Evolutionary conservation across 2,797 vertebrate species (phyloP).

Genomic region (Diplodus puntazzo): DNA sequence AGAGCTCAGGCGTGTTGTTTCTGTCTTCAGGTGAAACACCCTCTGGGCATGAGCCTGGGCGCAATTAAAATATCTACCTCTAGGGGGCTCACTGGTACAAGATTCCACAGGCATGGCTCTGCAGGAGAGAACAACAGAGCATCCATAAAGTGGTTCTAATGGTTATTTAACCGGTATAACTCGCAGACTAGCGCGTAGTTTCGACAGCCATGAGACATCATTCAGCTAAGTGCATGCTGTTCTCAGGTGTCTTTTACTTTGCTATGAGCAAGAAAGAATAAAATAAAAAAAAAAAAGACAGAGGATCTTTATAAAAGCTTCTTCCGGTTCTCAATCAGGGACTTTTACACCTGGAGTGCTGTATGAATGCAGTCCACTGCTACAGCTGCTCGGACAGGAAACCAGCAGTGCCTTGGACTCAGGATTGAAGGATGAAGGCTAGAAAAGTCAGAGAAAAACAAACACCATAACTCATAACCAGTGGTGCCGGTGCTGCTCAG

Average conservation of each 20-base stretch:
- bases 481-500: not conserved
- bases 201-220: not conserved
- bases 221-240: not conserved
- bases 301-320: not conserved
- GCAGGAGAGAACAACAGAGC: conserved; percentile 15
- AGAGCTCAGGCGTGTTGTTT: conserved; percentile 23
- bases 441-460: conserved; percentile 8
- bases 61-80: conserved; percentile 56
- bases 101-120: conserved; percentile 16
- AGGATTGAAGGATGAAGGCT: conserved; percentile 11
- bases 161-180: conserved; percentile 13
- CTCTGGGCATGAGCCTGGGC: conserved; percentile 33
- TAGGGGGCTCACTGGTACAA: conserved; percentile 71
- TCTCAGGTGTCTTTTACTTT: not conserved
- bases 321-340: not conserved
- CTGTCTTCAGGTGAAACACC: conserved; percentile 40
- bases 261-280: too few species aligned
- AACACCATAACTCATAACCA: conserved; percentile 5
- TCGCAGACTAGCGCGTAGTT: not conserved
- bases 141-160: conserved; percentile 20
- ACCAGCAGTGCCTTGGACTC: not conserved
- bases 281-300: not conserved
- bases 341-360: conserved; percentile 4
- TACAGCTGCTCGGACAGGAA: conserved; percentile 26
- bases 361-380: not conserved